A percentile compares a stretch with the other conserved stretches of the same genome.
Evolutionary conservation across 2,113 vertebrate genomes (phyloP).

Genomic region (Acrocephalus arundinaceus): DNA sequence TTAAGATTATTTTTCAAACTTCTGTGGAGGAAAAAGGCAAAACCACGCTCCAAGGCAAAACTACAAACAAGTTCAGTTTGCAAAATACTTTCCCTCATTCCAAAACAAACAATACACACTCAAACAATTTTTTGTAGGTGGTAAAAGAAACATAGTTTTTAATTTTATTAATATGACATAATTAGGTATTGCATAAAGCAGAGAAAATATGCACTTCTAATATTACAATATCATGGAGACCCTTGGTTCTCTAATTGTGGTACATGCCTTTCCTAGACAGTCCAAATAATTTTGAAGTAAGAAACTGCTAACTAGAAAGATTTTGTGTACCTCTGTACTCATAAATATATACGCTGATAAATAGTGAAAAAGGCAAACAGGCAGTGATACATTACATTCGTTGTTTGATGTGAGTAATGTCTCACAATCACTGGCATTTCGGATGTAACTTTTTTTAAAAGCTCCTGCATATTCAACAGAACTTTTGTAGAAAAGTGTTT

Average conservation of each 20-base stretch:
- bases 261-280: neutral
- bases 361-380: neutral
- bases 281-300: neutral
- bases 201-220: neutral
- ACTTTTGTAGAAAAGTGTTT: neutral
- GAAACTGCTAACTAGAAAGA: neutral
- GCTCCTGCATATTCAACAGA: neutral
- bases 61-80: neutral
- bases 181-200: neutral
- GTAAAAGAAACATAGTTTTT: neutral
- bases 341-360: neutral
- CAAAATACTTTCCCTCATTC: neutral
- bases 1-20: neutral
- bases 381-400: neutral
- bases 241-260: neutral
- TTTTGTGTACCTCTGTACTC: neutral
- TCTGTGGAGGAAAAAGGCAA: neutral
- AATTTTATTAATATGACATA: neutral
- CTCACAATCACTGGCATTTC: neutral
- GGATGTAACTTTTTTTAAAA: neutral
- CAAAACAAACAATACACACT: neutral
- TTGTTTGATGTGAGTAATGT: neutral
- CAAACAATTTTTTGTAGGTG: neutral
- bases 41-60: neutral
- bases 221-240: fast-evolving